phyloP scores from a whole-genome alignment of 2,113 vertebrate species.

The Lethenteron reissneri region DNA sequence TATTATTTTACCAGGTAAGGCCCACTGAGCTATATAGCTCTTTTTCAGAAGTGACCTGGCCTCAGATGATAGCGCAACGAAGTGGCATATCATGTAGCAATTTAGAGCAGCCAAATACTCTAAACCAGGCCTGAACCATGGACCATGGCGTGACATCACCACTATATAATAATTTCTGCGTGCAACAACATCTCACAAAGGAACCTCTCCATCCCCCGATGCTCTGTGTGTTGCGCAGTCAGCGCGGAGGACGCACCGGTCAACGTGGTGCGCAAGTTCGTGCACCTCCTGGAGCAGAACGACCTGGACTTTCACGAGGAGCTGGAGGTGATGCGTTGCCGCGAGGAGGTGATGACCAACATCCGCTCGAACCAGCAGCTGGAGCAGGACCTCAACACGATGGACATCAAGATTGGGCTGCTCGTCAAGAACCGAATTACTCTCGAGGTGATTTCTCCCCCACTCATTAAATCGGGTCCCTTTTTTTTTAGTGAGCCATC shows the following conservation, averaged over 20 bases:
- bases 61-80: too few species aligned
- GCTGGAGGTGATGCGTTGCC: conserved; percentile 67
- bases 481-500: too few species aligned
- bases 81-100: too few species aligned
- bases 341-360: conserved; percentile 82
- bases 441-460: conserved; percentile 28
- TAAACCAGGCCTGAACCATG: too few species aligned
- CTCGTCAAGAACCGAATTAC: conserved; percentile 97
- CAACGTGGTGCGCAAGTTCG: conserved; percentile 83
- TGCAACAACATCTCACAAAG: too few species aligned
- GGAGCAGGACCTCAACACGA: conserved; percentile 92
- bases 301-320: conserved; percentile 98
- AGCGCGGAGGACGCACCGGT: conserved; percentile 70
- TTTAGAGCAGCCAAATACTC: too few species aligned
- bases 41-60: too few species aligned
- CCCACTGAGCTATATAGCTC: too few species aligned
- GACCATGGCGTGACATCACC: too few species aligned
- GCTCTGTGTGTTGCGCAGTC: conserved; percentile 17
- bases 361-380: conserved; percentile 88
- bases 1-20: too few species aligned
- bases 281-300: conserved; percentile 84
- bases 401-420: conserved; percentile 96
- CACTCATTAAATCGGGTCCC: too few species aligned
- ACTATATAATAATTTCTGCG: too few species aligned
- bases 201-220: neutral